phyloP scores from a whole-genome alignment of 2,113 vertebrate species.

The Cyprinodon variegatus region DNA sequence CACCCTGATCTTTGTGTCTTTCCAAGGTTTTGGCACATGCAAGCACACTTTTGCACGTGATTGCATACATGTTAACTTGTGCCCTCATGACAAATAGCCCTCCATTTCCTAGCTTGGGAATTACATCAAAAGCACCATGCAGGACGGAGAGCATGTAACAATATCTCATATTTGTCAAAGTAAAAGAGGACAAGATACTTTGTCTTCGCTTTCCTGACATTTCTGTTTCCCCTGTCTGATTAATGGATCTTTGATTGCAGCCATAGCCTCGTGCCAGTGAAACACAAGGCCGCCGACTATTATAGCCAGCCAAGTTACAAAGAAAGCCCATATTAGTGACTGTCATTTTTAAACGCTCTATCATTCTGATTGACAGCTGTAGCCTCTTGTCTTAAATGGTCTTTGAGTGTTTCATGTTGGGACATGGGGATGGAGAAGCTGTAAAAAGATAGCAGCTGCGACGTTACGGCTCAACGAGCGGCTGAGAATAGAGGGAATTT shows the following conservation, averaged over 20 bases:
- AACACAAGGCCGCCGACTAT: conserved; percentile 4
- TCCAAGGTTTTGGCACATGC: conserved; percentile 18
- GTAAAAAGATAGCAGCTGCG: conserved; percentile 71
- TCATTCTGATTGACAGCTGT: conserved; percentile 71
- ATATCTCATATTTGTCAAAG: conserved; percentile 68
- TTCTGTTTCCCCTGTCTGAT: conserved; percentile 61
- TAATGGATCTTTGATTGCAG: conserved; percentile 71
- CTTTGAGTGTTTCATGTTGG: conserved; percentile 62
- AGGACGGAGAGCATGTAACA: conserved; percentile 71
- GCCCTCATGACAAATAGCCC: conserved; percentile 60
- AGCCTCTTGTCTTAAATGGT: conserved; percentile 55
- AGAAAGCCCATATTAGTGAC: conserved; percentile 42
- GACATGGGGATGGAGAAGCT: conserved; percentile 60
- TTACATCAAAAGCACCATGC: conserved; percentile 57
- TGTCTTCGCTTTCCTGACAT: conserved; percentile 55
- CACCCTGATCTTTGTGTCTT: conserved; percentile 8
- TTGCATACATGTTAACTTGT: conserved; percentile 53
- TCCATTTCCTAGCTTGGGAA: conserved; percentile 28
- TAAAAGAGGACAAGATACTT: conserved; percentile 65
- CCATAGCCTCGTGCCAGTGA: conserved; percentile 6
- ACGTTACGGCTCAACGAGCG: conserved; percentile 53
- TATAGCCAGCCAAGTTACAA: conserved; percentile 40
- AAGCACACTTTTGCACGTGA: conserved; percentile 26
- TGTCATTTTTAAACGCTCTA: conserved; percentile 31
- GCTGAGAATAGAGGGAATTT: conserved; percentile 61